These are phyloP conservation scores for Elegia similella DNA, from an alignment of 2,888 invertebrate genomes.

Conservation along the genomic window DNA sequence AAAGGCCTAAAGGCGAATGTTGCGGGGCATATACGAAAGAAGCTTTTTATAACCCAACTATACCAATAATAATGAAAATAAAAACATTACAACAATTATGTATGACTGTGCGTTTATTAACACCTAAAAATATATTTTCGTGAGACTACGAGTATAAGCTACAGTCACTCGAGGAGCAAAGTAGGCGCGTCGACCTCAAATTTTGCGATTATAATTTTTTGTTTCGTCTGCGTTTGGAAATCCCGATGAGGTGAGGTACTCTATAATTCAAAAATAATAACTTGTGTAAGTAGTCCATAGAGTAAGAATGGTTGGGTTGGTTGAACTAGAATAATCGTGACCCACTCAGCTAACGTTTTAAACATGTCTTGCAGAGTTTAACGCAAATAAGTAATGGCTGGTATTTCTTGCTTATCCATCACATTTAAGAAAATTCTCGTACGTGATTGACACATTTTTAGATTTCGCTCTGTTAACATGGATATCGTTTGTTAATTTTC, in stretches of 20 bases:
- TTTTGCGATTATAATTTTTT: constrained; percentile 42
- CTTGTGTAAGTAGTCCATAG: not conserved
- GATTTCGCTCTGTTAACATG: too few relatives aligned
- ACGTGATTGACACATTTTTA: too few relatives aligned
- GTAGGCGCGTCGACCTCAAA: constrained; percentile 41
- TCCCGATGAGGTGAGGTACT: constrained; percentile 39
- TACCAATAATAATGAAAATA: not conserved
- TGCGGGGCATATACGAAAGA: too few relatives aligned
- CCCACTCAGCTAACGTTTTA: not conserved
- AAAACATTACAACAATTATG: not conserved
- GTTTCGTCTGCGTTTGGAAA: constrained; percentile 38
- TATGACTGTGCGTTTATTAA: not conserved
- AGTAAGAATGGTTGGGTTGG: not conserved
- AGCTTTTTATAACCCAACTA: not conserved
- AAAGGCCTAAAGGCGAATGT: too few relatives aligned
- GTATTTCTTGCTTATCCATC: too few relatives aligned
- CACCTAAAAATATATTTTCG: constrained; percentile 1
- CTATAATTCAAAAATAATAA: constrained; percentile 24
- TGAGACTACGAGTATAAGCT: constrained; percentile 4
- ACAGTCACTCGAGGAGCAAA: not conserved
- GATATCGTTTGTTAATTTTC: too few relatives aligned
- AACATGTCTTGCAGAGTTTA: not conserved
- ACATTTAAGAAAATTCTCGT: too few relatives aligned
- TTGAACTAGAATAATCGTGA: not conserved
- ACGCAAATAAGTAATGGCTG: too few relatives aligned